Evolutionary conservation across 2,797 vertebrate species (phyloP), one percentile per base, ranked within the genome.

Genomic region (Anas acuta): DNA sequence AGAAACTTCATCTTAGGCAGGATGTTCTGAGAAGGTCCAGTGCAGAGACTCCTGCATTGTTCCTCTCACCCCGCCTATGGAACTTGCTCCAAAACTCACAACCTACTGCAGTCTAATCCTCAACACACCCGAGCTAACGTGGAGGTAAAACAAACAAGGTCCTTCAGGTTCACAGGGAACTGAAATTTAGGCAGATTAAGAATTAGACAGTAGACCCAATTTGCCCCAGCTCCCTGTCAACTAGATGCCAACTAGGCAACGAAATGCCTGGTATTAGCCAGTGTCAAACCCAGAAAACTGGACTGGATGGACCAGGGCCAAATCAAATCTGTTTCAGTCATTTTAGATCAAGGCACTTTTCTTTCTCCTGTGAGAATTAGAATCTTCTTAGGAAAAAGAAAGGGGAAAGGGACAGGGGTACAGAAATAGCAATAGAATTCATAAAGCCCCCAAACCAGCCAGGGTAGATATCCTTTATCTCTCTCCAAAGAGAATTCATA

Each of bases 101-200:
- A 54, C 28, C n/a, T 33, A 21, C 45, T 53, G 33, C 12, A 14
- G 16, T 35, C 43, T 76, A 43, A 82, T 13, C 39, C 58, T 81
- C n/a, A 69, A 37, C 19, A 71, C 14, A 74, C 7, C 15, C 71
- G 60, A 82, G 19, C 28, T 56, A 73, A 65, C 90, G 74, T 39
- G 8, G 43, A 90, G 35, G 88, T 20, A 66, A 70, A 43, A 76
- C 30, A 91, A 25, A 1, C 0, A 2, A 80, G 20, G 17, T 74
- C 83, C 83, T 80, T 30, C 54, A 87, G 41, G 58, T 75, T 51
- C 78, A 92, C 13, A 65, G 15, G 47, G 19, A 74, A 23, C 35
- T 76, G 53, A 25, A 5, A 4, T 77, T 74, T 32, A 90, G 74
- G 54, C 20, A 76, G 0, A 1, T 0, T 1, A 1, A n/a, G 20